Base-by-base conservation (phyloP, 2,113 vertebrate genomes). In the Mobula hypostoma region DNA sequence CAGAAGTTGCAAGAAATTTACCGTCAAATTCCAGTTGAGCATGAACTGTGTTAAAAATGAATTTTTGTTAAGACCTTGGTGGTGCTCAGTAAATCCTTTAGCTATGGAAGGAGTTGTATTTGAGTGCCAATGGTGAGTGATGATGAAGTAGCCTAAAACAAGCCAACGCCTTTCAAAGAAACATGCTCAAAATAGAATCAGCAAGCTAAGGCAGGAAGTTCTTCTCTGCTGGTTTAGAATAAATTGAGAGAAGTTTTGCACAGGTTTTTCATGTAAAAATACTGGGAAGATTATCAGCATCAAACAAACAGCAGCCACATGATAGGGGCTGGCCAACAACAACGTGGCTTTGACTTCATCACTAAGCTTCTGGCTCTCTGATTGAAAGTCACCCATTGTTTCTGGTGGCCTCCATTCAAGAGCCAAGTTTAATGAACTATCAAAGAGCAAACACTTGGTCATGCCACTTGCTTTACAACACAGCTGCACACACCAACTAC, bases 401-500 rank as follows among this genome's bases (percentile, higher is more conserved):
- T 36, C 27, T 12, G 21, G 9, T 29, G 68, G 17, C 40, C 70
- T 76, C 91, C 90, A 48, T 5, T 19, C 40, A 74, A 15, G 68
- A 27, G 24, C 36, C 17, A 15, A 24, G 66, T 7, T 48, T 48
- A 6, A 6, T 72, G 36, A 74, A 36, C 90, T 24, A 5, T 56
- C 21, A 93, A 56, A 76, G 36, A 76, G 68, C 6, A 76, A 92
- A 40, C 7, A 91, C 21, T 92, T 7, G 17, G 61, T 90, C 87
- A 68, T 58, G 87, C 61, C 90, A 92, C 36, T 92, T 40, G 7
- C 66, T 92, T 92, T 91, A 68, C 87, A 91, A 85, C 19, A 91
- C 63, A 21, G 63, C 5, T 66, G 56, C 87, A n/a, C 56, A 87
- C 58, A 9, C 27, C 24, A 90, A 68, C 63, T 7, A 32, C 1